Base-by-base conservation (phyloP, 2,113 vertebrate genomes). In the Gulo gulo region DNA sequence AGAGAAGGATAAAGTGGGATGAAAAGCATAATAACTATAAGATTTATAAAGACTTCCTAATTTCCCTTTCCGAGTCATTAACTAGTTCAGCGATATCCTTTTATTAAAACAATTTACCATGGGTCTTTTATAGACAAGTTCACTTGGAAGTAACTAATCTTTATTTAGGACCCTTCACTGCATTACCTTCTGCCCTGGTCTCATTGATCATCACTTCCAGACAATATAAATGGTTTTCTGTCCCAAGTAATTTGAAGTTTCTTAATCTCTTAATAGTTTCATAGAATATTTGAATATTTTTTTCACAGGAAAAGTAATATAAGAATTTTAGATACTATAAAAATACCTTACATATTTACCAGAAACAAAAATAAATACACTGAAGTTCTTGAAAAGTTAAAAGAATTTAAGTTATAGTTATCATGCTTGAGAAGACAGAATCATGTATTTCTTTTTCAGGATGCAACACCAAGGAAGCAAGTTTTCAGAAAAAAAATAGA, bases 51-150 rank as follows among this genome's bases (percentile, higher is more conserved):
- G 18, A 63, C n/a, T 67, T 94, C 21, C 31, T 31, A 47, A 26
- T 80, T 92, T 95, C 45, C 16, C 42, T 87, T 89, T 94, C 57
- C 6, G 52, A 82, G 39, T 47, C 23, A 23, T 92, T 95, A 69
- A 88, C 65, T 42, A 95, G 34, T 55, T 97, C 52, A 85, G 34
- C 57, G 74, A 71, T 23, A 63, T 76, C 85, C 2, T 86, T 92
- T 95, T 50, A 79, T 87, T 91, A 94, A 82, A 96, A 73, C n/a
- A 86, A 74, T 74, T 97, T 91, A 50, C 50, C 26, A 52, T 6
- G 57, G 47, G 50, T 94, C 36, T 93, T 94, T 85, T 63, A 79
- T 20, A 93, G 69, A 20, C 6, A 91, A 31, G 20, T 63, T 88
- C 21, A 36, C 47, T 84, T 67, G 20, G 23, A 29, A 52, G 6